Conservation (phyloP, 1,140 invertebrate genomes). For the Ectropis grisescens region DNA sequence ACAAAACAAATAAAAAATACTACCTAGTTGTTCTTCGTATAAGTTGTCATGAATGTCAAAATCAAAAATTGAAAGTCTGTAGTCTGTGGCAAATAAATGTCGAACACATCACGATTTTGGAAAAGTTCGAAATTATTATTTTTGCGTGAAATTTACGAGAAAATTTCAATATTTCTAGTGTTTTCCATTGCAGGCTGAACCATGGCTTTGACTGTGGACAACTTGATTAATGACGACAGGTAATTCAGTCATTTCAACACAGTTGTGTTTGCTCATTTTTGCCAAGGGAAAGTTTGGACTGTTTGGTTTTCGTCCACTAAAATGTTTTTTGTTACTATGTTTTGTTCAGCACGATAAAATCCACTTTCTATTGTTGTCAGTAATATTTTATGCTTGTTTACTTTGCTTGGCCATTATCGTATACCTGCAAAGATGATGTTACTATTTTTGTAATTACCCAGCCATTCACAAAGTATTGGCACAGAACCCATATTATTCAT, state of each 20-base stretch:
- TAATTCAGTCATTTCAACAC: conserved; percentile 15
- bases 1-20: too few species aligned
- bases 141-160: neutral
- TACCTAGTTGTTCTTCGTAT: too few species aligned
- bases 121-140: conserved; percentile 20
- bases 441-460: too few species aligned
- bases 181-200: neutral
- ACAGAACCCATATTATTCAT: too few species aligned
- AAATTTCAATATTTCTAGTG: too few species aligned
- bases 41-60: too few species aligned
- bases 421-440: too few species aligned
- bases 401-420: neutral
- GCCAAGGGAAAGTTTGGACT: conserved; percentile 30
- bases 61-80: too few species aligned
- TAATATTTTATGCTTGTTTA: conserved; percentile 1
- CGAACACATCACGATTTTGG: conserved; percentile 18
- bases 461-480: too few species aligned
- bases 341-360: neutral
- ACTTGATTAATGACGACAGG: conserved; percentile 50
- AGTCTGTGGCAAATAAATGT: conserved; percentile 14
- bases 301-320: too few species aligned
- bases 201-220: conserved; percentile 51
- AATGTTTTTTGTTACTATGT: too few species aligned
- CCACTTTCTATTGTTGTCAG: conserved; percentile 4
- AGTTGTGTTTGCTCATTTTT: conserved; percentile 16